Percentiles rank a stretch among this genome's conserved stretches.
Conservation (phyloP, 1,140 invertebrate genomes). For the Drosophila paulistorum region DNA sequence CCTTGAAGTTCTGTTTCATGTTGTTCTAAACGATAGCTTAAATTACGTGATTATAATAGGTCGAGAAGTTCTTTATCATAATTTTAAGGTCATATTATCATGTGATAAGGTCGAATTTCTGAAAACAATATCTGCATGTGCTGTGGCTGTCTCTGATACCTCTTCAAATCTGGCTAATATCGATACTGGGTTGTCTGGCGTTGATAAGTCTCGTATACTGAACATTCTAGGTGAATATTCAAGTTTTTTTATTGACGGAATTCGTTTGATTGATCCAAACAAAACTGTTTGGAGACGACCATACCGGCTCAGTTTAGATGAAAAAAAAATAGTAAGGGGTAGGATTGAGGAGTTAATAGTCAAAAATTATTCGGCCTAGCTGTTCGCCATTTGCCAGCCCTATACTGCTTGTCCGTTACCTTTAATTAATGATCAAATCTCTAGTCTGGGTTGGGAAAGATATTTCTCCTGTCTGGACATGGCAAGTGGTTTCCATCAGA, state of each 20-base stretch:
- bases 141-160: neutral
- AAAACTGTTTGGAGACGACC: slow-evolving; percentile 12
- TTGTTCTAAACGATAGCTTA: neutral
- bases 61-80: too few relatives aligned
- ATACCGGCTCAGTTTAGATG: slow-evolving; percentile 9
- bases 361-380: too few relatives aligned
- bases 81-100: too few relatives aligned
- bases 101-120: neutral
- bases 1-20: neutral
- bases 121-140: neutral
- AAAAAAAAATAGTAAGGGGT: too few relatives aligned
- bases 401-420: too few relatives aligned
- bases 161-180: neutral
- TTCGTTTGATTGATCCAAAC: slow-evolving; percentile 21
- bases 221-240: neutral
- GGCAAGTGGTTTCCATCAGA: too few relatives aligned
- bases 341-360: too few relatives aligned
- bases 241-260: slow-evolving; percentile 12
- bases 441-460: too few relatives aligned
- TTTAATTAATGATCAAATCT: too few relatives aligned
- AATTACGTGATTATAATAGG: neutral
- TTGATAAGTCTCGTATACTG: neutral
- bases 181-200: neutral
- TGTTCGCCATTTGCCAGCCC: neutral
- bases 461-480: too few relatives aligned